phyloP scores from a whole-genome alignment of 2,888 invertebrate species.

The Plebejus melissa region DNA sequence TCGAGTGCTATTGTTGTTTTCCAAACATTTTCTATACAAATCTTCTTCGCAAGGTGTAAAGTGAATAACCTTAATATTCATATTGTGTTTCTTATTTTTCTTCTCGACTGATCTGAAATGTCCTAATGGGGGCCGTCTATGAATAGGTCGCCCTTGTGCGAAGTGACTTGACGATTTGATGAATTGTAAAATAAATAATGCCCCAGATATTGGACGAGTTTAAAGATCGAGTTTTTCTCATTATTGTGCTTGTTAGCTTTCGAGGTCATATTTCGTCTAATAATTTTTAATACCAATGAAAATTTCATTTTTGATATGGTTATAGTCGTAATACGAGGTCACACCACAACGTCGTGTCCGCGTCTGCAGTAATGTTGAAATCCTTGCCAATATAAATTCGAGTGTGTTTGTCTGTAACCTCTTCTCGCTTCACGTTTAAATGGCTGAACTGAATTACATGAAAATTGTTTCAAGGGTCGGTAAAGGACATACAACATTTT shows the following conservation, averaged over 20 bases:
- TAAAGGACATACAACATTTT: no score
- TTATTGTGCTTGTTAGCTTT: slow-evolving; percentile 2
- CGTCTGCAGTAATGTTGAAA: no score
- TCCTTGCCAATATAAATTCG: no score
- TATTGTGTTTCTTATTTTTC: slow-evolving; percentile 76
- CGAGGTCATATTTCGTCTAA: neutral
- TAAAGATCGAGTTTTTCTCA: slow-evolving; percentile 1
- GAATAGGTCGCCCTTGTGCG: slow-evolving; percentile 70
- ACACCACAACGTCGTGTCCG: no score
- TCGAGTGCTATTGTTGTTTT: slow-evolving; percentile 67
- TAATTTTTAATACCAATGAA: neutral
- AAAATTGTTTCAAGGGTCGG: no score
- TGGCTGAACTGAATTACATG: no score
- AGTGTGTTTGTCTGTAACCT: no score
- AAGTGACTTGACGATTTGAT: slow-evolving; percentile 64
- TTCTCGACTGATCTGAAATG: slow-evolving; percentile 68
- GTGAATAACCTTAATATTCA: slow-evolving; percentile 57
- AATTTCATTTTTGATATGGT: no score
- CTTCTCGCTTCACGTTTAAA: no score
- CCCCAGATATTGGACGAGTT: slow-evolving; percentile 23
- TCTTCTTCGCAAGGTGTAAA: slow-evolving; percentile 51
- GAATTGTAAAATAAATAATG: slow-evolving; percentile 47
- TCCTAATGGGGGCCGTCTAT: slow-evolving; percentile 60
- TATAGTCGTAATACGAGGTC: no score
- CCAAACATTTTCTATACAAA: slow-evolving; percentile 52